Base-by-base conservation (phyloP, 1,140 invertebrate species). In the Magallana ariakensis region DNA sequence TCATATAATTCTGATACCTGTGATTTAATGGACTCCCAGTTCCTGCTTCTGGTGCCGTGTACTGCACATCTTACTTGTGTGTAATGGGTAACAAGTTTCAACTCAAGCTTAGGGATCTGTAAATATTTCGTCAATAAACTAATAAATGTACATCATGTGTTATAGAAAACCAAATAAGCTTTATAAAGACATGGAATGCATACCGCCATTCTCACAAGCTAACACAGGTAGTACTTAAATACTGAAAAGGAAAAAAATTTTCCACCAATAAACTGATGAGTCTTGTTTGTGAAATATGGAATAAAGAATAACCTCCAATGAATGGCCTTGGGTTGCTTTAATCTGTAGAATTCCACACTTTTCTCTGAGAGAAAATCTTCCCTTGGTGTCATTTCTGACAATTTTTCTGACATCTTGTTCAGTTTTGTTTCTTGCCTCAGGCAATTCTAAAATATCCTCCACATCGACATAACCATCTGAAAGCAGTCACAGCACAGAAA, bases 261-360 rank as follows among this genome's bases (percentile, higher is more conserved):
- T 46, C 33, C 33, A 46, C 33, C 33, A 46, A 5, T 46, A 46
- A 46, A 5, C 33, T 46, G 33, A 46, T 46, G 33, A 46, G 33
- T 46, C 33, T 46, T 4, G 0, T 46, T 46, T 46, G 33, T 46
- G 33, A 46, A 46, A 46, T 46, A 3, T 4, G 1, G 33, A 46
- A 46, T 46, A 46, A 75, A 26, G 26, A 11, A 16, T 82, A 60
- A 87, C 88, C 85, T 53, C 10, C 46, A 89, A 85, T 13, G 60
- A 56, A 80, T 89, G 88, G 1, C 88, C 88, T 81, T 89, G 88
- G 54, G 85, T 89, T 15, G 88, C 88, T 82, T 85, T 89, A 10
- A 89, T 80, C 60, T 89, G 85, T 9, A 87, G 66, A 83, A 54
- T n/a, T 53, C 56, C 80, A 5, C 46, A 6, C n/a, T 13, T 66